A percentile compares a stretch with the other conserved stretches of the same genome.
Conservation (phyloP, 2,797 vertebrate genomes). For the Sitta carolinensis region DNA sequence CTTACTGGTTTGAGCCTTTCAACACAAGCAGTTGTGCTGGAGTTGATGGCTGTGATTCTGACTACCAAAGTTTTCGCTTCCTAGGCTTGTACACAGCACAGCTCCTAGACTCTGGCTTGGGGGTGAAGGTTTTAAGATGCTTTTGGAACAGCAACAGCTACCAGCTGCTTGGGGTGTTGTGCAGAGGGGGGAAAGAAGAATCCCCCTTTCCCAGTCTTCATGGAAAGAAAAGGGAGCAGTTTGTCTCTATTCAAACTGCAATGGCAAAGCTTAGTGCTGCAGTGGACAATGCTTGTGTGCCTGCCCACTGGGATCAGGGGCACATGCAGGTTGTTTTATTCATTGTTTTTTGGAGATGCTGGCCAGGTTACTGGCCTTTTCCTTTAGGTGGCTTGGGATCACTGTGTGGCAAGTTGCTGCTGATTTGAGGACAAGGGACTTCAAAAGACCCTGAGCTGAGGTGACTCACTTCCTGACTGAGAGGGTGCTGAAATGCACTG, state of each 20-base stretch:
- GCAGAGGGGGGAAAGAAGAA: neutral
- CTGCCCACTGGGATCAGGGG: rapidly evolving
- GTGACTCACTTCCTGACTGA: neutral
- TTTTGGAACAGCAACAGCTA: neutral
- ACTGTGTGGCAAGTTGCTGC: neutral
- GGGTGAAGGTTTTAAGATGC: neutral
- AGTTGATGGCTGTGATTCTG: too few relatives aligned
- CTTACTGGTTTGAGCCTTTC: neutral
- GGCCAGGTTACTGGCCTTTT: neutral
- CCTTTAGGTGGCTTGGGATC: neutral
- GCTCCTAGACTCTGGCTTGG: neutral
- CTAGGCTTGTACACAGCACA: neutral
- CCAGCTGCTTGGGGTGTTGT: neutral
- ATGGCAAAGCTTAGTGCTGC: neutral
- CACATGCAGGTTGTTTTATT: too few relatives aligned
- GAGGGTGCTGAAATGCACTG: neutral
- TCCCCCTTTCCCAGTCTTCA: neutral
- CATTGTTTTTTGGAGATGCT: neutral
- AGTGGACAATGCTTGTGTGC: rapidly evolving
- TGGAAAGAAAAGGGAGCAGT: neutral
- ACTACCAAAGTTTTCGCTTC: neutral
- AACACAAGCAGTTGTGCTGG: neutral
- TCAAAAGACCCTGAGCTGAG: rapidly evolving
- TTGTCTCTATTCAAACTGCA: neutral
- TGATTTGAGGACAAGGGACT: neutral